Evolutionary conservation across 2,888 invertebrate genomes (phyloP).

Genomic region (Anagyrus pseudococci): DNA sequence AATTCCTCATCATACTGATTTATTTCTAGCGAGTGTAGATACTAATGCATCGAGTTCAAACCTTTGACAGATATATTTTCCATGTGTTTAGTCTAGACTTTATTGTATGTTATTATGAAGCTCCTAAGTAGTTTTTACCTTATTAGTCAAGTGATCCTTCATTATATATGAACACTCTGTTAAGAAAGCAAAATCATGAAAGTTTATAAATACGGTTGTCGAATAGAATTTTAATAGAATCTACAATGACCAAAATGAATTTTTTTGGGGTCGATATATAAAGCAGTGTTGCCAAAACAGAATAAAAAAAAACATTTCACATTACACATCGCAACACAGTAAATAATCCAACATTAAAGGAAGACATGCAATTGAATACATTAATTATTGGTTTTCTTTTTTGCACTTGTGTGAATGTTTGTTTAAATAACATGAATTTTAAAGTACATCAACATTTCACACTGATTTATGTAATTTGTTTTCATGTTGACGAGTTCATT

Average conservation of each 20-base stretch:
- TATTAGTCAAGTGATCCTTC: constrained; percentile 1
- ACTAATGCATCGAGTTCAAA: constrained; percentile 27
- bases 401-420: constrained; percentile 20
- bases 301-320: constrained; percentile 12
- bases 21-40: constrained; percentile 30
- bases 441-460: background rate
- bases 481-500: background rate
- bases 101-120: background rate
- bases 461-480: background rate
- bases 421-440: background rate
- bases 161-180: background rate
- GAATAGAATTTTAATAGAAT: too few species aligned
- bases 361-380: background rate
- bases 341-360: constrained; percentile 2
- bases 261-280: background rate
- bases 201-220: constrained; percentile 1
- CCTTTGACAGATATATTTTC: constrained; percentile 6
- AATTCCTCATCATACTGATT: constrained; percentile 3
- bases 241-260: background rate
- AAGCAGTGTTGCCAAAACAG: constrained; percentile 39
- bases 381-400: constrained; percentile 4
- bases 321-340: constrained; percentile 25
- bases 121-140: constrained; percentile 21
- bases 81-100: constrained; percentile 29
- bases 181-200: background rate